Base-by-base conservation (phyloP, 1,140 invertebrate species). In the Diabrotica undecimpunctata region DNA sequence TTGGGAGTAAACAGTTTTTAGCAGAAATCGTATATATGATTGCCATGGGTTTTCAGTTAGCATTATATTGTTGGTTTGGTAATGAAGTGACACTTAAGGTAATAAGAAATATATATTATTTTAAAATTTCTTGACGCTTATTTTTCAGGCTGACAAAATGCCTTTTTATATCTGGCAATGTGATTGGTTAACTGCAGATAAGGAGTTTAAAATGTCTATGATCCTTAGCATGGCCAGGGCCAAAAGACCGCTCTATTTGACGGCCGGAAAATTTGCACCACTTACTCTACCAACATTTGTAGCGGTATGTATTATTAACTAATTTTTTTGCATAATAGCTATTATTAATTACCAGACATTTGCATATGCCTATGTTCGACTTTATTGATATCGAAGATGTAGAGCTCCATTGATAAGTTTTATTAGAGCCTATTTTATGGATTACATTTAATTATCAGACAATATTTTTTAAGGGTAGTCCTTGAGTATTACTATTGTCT, bases 11-110 rank as follows among this genome's bases (percentile, higher is more conserved):
- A 55, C 79, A 82, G 66, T 82, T 83, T 66, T 77, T 75, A 56
- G 80, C 79, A 0, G 81, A 82, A 75, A 11, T 79, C 0, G 78
- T 76, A 46, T 83, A 82, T 60, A 79, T 81, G 75, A 66, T 79
- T 14, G 78, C 80, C 0, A 80, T 83, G 75, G 70, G 79, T 54
- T 78, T 80, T 10, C 80, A 85, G 63, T 73, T 85, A 25, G 80
- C 80, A 59, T 69, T 84, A 3, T 85, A 84, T 64, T 84, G 83
- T 70, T 85, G 83, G 83, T 84, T 81, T 64, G 83, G 83, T n/a
- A 83, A 82, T 70, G 81, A 84, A 72, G 79, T 85, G 2, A 84
- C 82, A 6, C 73, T 82, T 38, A 78, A 78, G 74, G 83, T 83
- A 79, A 62, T 64, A 38, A 36, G 51, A 46, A 38, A 51, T 65